Evolutionary conservation across 2,113 vertebrate species (phyloP), one percentile per base, ranked within the genome.

Genomic region (Eptatretus burgeri): DNA sequence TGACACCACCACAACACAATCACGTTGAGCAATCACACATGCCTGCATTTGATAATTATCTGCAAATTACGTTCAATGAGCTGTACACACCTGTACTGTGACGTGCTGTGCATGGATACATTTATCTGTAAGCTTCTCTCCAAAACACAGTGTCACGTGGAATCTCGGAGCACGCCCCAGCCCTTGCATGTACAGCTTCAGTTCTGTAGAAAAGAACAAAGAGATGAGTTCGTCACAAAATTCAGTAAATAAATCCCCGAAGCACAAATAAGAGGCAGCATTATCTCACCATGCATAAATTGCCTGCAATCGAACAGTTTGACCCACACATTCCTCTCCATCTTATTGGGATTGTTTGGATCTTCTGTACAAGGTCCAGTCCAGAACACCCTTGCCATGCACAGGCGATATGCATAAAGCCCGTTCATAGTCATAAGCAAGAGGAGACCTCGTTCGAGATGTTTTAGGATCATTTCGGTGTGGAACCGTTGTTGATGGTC

Each of bases 291-390:
- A 17, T 60, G 10, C 12, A 60, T 60, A 12, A 60, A 60, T 20
- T 60, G 56, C 56, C 56, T n/a, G n/a, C 9, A 17, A 20, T 60
- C 20, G 56, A 60, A 60, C 56, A 60, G 56, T 11, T 60, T n/a
- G 9, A 60, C 56, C 10, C n/a, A 20, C n/a, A 20, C n/a, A 20
- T 20, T 20, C 56, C 56, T 60, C 56, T 60, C 56, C 56, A 60
- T 60, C 56, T 60, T 60, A 12, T 60, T 60, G 56, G 56, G 56
- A 20, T n/a, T 20, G 56, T n/a, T n/a, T 11, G 56, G 56, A n/a
- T n/a, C 20, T 11, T 60, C 56, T n/a, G 56, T 11, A 20, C 56
- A 60, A 13, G 56, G 56, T n/a, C 56, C 56, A n/a, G 56, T 17
- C 56, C 56, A 60, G 12, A 60, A 60, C n/a, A 60, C 56, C 9